Evolutionary conservation across 2,113 vertebrate species (phyloP), one percentile per base, ranked within the genome.

Genomic region (Nibea albiflora): DNA sequence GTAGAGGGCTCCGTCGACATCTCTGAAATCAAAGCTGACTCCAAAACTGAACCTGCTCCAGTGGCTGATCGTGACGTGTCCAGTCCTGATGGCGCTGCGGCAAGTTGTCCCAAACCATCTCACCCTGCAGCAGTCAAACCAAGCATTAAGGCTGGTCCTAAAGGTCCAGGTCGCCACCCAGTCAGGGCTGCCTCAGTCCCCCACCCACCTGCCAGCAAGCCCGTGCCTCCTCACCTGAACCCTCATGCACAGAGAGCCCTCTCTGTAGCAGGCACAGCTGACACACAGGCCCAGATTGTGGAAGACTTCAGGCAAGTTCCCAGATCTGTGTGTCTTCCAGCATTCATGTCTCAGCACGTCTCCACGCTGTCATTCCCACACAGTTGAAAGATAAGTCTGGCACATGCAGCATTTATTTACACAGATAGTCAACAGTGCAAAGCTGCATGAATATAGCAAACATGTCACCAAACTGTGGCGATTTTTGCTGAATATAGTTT

Each of bases 101-200:
- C 53, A 12, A 88, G 86, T 80, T 80, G 64, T 20, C 80, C 11
- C 69, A 93, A 84, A 83, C 83, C 19, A 73, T 35, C 81, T 72
- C 9, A 63, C 26, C 42, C 81, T 12, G 65, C 61, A 2, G 47
- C 85, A 11, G 72, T 61, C 78, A 86, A 78, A 75, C 56, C 49
- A 2, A 52, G 68, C 14, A 2, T 74, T 16, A 93, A 85, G 77
- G 15, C 67, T 19, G 89, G 90, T 15, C 87, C 86, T 11, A 94
- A 93, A 81, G 85, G 85, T 56, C 86, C 85, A 0, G 91, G 89
- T 56, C 67, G 92, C 87, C 44, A 86, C 10, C 75, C 81, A 0
- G 87, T 95, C n/a, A 94, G 95, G 47, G 95, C 95, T 2, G 93
- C 92, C 64, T 95, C 94, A 0, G 94, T 96, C 11, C 95, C 96